Conservation (phyloP, 2,888 invertebrate species). For the Orgyia antiqua region DNA sequence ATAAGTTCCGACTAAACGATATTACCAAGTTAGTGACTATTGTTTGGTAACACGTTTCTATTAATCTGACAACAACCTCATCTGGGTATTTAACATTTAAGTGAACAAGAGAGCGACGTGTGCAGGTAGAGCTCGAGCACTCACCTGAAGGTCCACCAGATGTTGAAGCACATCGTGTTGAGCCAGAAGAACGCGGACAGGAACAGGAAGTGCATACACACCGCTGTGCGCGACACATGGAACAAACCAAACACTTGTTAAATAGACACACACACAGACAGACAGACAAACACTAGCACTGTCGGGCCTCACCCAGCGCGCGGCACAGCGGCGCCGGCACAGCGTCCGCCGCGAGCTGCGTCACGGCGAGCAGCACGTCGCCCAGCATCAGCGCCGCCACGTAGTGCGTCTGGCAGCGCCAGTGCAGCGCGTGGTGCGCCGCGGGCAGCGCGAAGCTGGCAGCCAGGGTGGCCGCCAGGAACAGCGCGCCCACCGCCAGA, state of each 20-base stretch:
- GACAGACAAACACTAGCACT: not conserved
- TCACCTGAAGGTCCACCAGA: conserved; percentile 96
- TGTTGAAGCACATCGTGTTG: conserved; percentile 96
- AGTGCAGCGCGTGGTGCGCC: conserved; percentile 91
- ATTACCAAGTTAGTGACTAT: too few relatives aligned
- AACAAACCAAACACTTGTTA: conserved; percentile 22
- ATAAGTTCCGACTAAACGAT: too few relatives aligned
- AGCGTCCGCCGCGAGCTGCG: conserved; percentile 82
- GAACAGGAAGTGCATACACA: conserved; percentile 92
- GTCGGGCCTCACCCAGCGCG: conserved; percentile 81
- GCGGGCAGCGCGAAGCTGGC: conserved; percentile 89
- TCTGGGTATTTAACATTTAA: too few relatives aligned
- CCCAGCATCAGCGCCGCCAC: conserved; percentile 90
- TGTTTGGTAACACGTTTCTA: too few relatives aligned
- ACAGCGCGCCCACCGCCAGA: conserved; percentile 87
- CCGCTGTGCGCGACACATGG: conserved; percentile 77
- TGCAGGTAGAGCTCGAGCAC: too few relatives aligned
- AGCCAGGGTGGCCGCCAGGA: conserved; percentile 88
- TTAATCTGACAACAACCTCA: too few relatives aligned
- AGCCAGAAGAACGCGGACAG: conserved; percentile 95
- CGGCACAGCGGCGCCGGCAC: conserved; percentile 81
- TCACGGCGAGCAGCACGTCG: conserved; percentile 87
- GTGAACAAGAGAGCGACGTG: too few relatives aligned
- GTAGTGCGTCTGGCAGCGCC: conserved; percentile 93
- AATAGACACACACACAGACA: conserved; percentile 8